Evolutionary conservation across 2,888 invertebrate genomes (phyloP).

Genomic region (Pristionchus mayeri): DNA sequence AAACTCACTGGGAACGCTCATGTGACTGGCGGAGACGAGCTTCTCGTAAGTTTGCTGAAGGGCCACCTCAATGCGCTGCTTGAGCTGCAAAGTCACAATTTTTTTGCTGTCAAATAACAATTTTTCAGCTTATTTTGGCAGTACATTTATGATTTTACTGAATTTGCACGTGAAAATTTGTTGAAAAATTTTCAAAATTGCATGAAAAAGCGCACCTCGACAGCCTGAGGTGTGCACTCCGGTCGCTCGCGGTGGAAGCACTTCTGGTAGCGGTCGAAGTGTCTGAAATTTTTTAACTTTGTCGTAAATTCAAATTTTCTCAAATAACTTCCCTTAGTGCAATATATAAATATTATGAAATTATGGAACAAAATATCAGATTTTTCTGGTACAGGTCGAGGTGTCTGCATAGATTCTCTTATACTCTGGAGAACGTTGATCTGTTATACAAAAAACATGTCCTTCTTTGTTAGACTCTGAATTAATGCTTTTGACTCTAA

Average conservation of each 20-base stretch:
- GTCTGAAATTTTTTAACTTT: not conserved
- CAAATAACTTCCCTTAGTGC: too few species aligned
- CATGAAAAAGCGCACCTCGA: not conserved
- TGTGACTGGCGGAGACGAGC: not conserved
- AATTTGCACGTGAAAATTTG: not conserved
- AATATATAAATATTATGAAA: too few species aligned
- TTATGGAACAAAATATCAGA: too few species aligned
- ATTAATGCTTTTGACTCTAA: too few species aligned
- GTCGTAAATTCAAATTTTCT: too few species aligned
- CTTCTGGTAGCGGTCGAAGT: constrained; percentile 33
- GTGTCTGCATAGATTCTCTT: too few species aligned
- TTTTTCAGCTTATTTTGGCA: too few species aligned
- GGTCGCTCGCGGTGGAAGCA: constrained; percentile 34
- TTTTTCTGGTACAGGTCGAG: too few species aligned
- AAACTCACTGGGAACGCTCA: not conserved
- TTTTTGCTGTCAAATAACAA: not conserved
- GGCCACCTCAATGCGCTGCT: constrained; percentile 23
- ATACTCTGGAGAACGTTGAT: too few species aligned
- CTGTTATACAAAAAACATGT: too few species aligned
- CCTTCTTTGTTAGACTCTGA: not conserved
- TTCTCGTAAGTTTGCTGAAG: constrained; percentile 23
- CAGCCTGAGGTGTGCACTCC: not conserved
- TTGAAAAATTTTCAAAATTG: not conserved
- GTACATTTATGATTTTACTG: too few species aligned
- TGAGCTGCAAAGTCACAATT: not conserved